Evolutionary conservation across 2,797 vertebrate genomes (phyloP).

Genomic region (Protonibea diacanthus): DNA sequence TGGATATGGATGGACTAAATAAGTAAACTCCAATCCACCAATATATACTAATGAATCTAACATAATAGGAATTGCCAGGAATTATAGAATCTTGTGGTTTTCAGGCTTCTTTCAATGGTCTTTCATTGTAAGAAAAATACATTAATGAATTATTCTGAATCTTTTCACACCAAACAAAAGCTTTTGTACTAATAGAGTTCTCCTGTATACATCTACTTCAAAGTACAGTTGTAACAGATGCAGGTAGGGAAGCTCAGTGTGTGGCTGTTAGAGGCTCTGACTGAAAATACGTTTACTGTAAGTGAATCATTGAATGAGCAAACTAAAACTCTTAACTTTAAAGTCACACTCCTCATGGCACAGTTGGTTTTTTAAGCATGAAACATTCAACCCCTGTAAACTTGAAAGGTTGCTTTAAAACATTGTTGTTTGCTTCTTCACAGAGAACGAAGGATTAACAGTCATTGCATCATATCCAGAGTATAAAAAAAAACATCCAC

Average conservation of each 20-base stretch:
- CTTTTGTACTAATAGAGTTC: neutral
- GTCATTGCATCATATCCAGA: neutral
- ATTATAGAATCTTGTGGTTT: no score
- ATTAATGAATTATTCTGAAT: neutral
- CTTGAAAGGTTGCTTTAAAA: neutral
- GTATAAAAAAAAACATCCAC: neutral
- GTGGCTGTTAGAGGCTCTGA: neutral
- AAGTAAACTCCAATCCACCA: no score
- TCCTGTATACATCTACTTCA: neutral
- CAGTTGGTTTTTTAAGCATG: neutral
- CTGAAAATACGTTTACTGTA: conserved; percentile 7
- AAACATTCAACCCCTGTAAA: neutral
- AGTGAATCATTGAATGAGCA: conserved; percentile 11
- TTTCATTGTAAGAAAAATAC: neutral
- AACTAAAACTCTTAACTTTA: neutral
- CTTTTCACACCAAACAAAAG: neutral
- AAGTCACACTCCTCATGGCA: neutral
- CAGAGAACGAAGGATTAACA: conserved; percentile 5
- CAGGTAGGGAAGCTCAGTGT: neutral
- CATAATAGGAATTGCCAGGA: no score
- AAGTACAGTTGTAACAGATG: conserved; percentile 9
- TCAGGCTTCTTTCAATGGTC: no score
- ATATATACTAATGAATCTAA: no score
- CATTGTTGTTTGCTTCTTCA: neutral
- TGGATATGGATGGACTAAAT: no score